Conservation (phyloP, 2,113 vertebrate species). For the Lophura nycthemera region DNA sequence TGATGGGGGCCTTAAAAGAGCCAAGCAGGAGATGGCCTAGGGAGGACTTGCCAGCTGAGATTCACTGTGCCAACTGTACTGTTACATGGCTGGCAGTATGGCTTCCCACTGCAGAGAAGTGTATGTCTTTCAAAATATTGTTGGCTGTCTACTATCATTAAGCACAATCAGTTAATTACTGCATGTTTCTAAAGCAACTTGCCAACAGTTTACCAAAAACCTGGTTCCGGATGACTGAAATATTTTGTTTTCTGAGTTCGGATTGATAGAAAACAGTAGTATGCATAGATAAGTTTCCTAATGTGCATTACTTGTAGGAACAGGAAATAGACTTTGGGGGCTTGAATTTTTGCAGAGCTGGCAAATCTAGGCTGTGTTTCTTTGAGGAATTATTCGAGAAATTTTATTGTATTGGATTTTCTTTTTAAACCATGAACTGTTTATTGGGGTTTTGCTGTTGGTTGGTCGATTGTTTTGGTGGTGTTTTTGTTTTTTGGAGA, state of each 20-base stretch:
- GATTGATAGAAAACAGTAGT: conserved; percentile 8
- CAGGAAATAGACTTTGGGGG: background rate
- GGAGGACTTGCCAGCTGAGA: background rate
- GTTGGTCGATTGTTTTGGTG: background rate
- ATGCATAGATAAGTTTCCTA: conserved; percentile 27
- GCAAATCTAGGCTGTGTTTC: background rate
- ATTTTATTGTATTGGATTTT: background rate
- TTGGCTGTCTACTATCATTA: conserved; percentile 47
- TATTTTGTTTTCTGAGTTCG: conserved; percentile 27
- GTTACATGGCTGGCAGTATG: background rate
- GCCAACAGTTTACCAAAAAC: conserved; percentile 34
- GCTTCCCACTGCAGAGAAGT: conserved; percentile 9
- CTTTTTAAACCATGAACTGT: background rate
- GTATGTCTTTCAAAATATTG: conserved; percentile 32
- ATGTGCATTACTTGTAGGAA: background rate
- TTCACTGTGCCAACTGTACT: background rate
- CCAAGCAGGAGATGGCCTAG: background rate
- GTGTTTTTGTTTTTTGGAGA: background rate
- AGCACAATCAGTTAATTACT: conserved; percentile 28
- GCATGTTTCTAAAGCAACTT: conserved; percentile 24
- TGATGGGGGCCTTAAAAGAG: background rate
- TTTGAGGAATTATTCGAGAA: background rate
- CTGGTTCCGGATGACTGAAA: background rate
- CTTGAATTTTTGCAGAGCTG: conserved; percentile 2
- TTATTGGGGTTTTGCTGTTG: background rate